Percentiles rank a stretch among this genome's conserved stretches.
These are phyloP conservation scores for Pipistrellus kuhlii DNA, from an alignment of 2,797 vertebrate genomes.

Conservation along the genomic window DNA sequence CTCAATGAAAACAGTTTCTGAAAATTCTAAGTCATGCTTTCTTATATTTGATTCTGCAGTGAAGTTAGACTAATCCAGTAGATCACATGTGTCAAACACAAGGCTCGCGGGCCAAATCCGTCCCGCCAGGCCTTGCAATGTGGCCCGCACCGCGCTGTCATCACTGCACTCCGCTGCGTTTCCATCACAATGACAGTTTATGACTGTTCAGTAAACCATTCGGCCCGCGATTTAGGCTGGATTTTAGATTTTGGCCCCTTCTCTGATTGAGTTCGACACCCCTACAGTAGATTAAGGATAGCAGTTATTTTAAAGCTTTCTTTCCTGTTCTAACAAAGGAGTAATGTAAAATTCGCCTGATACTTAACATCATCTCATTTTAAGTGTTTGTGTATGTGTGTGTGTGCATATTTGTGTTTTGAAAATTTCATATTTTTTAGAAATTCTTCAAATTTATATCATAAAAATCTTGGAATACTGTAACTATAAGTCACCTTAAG, in stretches of 20 bases:
- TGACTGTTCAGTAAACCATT: too few species aligned
- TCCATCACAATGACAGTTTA: too few species aligned
- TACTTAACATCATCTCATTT: not conserved
- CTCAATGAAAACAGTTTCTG: constrained; percentile 10
- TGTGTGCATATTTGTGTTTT: not conserved
- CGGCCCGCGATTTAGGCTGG: too few species aligned
- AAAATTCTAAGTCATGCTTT: constrained; percentile 45
- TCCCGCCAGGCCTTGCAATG: too few species aligned
- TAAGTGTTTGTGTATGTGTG: not conserved
- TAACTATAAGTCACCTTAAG: not conserved
- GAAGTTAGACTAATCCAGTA: not conserved
- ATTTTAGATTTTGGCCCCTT: too few species aligned
- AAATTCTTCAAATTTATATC: constrained; percentile 35
- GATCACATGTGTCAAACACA: too few species aligned
- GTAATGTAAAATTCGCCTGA: not conserved
- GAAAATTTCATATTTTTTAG: constrained; percentile 20
- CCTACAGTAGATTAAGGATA: not conserved
- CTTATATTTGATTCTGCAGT: constrained; percentile 5
- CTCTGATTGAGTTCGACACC: too few species aligned
- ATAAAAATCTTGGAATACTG: not conserved
- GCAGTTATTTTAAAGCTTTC: not conserved
- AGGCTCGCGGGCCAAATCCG: too few species aligned
- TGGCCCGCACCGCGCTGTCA: too few species aligned
- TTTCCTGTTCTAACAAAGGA: constrained; percentile 25
- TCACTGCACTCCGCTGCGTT: too few species aligned